Evolutionary conservation across 2,888 invertebrate species (phyloP), one percentile per base, ranked within the genome.

Genomic region (Hirtodrosophila duncani): DNA sequence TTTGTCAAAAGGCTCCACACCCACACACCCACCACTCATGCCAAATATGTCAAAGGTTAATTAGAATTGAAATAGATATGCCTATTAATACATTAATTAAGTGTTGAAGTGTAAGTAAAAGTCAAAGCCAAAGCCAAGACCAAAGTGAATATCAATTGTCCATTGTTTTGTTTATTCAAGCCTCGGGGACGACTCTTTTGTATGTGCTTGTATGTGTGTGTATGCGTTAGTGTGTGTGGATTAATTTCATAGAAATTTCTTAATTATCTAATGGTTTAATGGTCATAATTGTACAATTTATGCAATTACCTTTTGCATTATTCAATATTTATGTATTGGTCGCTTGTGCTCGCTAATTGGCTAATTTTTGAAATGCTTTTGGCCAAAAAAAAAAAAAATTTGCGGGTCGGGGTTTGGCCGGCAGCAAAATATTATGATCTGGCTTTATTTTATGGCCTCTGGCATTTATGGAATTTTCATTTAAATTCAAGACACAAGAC

Each of bases 71-170:
- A 67, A 81, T 63, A 74, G 67, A 77, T 78, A 78, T 74, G 65
- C 64, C 70, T 53, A 69, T 75, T 78, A 78, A 75, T 74, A 70
- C 57, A 78, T 70, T 81, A 81, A 77, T 77, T 70, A 81, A 81
- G 79, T 74, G 81, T 55, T 65, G 57, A 70, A 24, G 39, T 33
- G 43, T 24, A 43, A 59, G 67, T 78, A 63, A 66, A 33, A 24
- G 37, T 23, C 30, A 48, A 57, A 55, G 45, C 55, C 64, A 64
- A 64, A 38, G 33, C 21, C 9, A 30, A 17, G 56, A 64, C 61
- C 52, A 70, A 66, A 52, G 63, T 39, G 38, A n/a, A 38, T 42
- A 45, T 43, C 49, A 61, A 44, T 41, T 57, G 63, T 45, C n/a
- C n/a, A n/a, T n/a, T n/a, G n/a, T n/a, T n/a, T n/a, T n/a, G n/a